Evolutionary conservation across 2,888 invertebrate species (phyloP), one percentile per base, ranked within the genome.

Genomic region (Zhuqinia jingwanae): DNA sequence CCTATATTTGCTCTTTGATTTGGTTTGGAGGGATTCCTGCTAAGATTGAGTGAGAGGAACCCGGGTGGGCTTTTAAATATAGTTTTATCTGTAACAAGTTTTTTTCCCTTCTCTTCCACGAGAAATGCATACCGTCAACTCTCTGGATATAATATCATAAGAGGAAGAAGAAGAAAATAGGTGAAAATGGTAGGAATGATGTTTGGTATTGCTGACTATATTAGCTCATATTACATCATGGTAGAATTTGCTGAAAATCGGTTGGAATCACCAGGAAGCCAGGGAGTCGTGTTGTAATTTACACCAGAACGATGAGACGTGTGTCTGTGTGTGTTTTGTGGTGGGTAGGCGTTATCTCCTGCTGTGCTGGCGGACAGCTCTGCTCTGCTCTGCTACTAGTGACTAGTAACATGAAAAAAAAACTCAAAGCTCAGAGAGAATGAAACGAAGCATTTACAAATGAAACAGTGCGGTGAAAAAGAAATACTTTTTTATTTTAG

Each of bases 301-400:
- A 87, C 83, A 83, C 87, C 58, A 56, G n/a, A n/a, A 36, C 83
- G 81, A 78, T 82, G 81, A 78, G 70, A 78, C 82, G 76, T 65
- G 65, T 68, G 77, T 8, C 5, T 36, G n/a, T n/a, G n/a, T 36
- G 36, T 36, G 36, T n/a, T n/a, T 73, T 73, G 60, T 65, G 63
- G 73, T 60, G 73, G 83, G 56, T 70, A 83, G 83, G 87, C 82
- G 87, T 87, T 82, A 87, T 82, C 87, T 78, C 87, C 78, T 47
- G 83, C 87, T 87, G 87, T 53, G 87, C 79, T n/a, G 78, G 73
- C 78, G 87, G 87, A 87, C 81, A 87, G 87, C 73, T 76, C 58
- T 17, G 36, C 73, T 76, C 58, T 17, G 36, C 56, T 36, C 36
- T 36, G 5, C 36, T 36, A 36, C 36, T 36, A 36, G 5, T 36